Conservation (phyloP, 2,888 invertebrate genomes). For the Aelia acuminata region DNA sequence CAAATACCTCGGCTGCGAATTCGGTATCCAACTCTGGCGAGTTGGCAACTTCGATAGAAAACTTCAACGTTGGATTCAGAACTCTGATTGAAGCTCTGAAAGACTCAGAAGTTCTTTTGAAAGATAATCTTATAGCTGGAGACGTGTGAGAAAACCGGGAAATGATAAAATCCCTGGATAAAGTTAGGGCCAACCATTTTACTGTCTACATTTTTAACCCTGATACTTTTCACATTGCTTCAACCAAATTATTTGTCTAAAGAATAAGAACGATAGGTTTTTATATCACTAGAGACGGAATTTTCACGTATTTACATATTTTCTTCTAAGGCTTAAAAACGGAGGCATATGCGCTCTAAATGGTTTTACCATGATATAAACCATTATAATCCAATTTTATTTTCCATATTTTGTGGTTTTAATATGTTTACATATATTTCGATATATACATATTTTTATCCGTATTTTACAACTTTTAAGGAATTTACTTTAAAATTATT, state of each 20-base stretch:
- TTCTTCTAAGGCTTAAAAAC: no score
- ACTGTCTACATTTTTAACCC: background rate
- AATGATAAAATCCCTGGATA: background rate
- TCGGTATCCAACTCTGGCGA: background rate
- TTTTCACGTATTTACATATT: no score
- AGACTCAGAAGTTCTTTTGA: constrained; percentile 33
- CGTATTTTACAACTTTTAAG: no score
- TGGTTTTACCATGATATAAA: no score
- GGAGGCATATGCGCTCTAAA: no score
- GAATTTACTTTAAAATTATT: no score
- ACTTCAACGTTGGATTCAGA: background rate
- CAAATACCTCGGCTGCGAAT: background rate
- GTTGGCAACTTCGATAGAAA: background rate
- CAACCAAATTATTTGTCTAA: background rate
- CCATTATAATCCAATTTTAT: no score
- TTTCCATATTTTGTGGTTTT: no score
- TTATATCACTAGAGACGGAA: no score
- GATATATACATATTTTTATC: no score
- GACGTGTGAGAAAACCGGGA: background rate
- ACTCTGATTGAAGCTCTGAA: constrained; percentile 42
- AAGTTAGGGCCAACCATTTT: background rate
- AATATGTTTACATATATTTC: no score
- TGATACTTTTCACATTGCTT: background rate
- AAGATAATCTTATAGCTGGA: constrained; percentile 26
- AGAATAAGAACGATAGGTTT: no score